phyloP scores from a whole-genome alignment of 2,113 vertebrate species.

The Bubo bubo region DNA sequence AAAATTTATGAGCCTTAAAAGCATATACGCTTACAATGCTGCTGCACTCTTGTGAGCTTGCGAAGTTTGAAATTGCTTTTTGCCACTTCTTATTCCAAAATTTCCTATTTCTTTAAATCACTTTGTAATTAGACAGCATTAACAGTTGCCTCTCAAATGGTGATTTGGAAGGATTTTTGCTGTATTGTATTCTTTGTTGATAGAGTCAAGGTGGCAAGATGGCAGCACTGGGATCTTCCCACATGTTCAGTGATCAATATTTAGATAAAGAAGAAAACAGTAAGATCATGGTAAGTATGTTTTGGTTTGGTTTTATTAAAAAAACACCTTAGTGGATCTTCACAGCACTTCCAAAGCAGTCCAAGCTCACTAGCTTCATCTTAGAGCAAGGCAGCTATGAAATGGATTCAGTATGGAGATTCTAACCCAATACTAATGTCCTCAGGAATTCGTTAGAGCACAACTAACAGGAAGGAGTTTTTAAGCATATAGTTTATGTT shows the following conservation, averaged over 20 bases:
- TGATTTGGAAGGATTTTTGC: background rate
- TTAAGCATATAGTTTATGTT: background rate
- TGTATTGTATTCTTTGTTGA: background rate
- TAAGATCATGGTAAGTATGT: conserved; percentile 88
- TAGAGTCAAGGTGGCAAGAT: conserved; percentile 87
- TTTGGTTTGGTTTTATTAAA: background rate
- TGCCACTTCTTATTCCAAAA: background rate
- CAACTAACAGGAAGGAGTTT: background rate
- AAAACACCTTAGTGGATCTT: background rate
- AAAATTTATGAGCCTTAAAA: background rate
- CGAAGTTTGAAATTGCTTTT: background rate
- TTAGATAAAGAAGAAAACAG: conserved; percentile 97
- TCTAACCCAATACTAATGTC: background rate
- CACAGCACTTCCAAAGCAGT: background rate
- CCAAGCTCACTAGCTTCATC: background rate
- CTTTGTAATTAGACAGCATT: background rate
- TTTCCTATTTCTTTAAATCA: background rate
- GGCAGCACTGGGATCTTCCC: conserved; percentile 91
- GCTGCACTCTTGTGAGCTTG: background rate
- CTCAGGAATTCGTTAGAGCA: background rate
- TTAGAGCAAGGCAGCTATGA: background rate
- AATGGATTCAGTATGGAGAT: background rate
- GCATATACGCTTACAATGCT: background rate
- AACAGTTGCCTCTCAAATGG: background rate
- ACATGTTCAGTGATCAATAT: conserved; percentile 97